These are phyloP conservation scores for Plebejus argus DNA, from an alignment of 2,888 invertebrate species.

Conservation along the genomic window DNA sequence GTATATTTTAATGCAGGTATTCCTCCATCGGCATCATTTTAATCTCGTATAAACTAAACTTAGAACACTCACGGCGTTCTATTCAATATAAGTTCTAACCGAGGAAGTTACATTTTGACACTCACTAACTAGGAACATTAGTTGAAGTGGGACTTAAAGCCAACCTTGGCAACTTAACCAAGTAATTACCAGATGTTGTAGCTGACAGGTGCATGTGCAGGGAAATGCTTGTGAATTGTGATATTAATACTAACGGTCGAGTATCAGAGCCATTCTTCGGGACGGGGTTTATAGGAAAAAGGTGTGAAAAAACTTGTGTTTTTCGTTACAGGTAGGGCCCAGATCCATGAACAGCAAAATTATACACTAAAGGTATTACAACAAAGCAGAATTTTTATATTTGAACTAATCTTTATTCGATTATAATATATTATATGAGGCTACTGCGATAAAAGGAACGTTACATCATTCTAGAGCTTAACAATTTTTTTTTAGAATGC, in stretches of 20 bases:
- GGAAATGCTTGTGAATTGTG: neutral
- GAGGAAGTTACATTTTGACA: constrained; percentile 30
- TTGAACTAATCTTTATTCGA: too few species aligned
- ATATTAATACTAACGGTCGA: neutral
- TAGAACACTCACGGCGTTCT: neutral
- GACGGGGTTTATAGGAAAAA: neutral
- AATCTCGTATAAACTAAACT: neutral
- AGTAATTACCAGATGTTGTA: constrained; percentile 27
- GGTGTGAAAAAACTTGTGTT: too few species aligned
- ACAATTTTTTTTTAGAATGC: too few species aligned
- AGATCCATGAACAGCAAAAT: too few species aligned
- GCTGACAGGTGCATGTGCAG: constrained; percentile 25
- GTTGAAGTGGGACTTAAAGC: neutral
- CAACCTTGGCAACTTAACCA: constrained; percentile 30
- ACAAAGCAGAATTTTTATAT: too few species aligned
- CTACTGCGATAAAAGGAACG: too few species aligned
- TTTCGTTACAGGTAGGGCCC: too few species aligned
- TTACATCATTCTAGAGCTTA: too few species aligned
- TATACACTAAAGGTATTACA: too few species aligned
- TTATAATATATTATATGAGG: too few species aligned
- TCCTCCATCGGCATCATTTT: neutral
- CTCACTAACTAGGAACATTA: constrained; percentile 25
- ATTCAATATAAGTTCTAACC: constrained; percentile 32
- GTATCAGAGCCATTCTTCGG: neutral
- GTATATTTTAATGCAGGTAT: too few species aligned